Conservation (phyloP, 92 coral and sea anemone species). For the Bergia puertoricense region DNA sequence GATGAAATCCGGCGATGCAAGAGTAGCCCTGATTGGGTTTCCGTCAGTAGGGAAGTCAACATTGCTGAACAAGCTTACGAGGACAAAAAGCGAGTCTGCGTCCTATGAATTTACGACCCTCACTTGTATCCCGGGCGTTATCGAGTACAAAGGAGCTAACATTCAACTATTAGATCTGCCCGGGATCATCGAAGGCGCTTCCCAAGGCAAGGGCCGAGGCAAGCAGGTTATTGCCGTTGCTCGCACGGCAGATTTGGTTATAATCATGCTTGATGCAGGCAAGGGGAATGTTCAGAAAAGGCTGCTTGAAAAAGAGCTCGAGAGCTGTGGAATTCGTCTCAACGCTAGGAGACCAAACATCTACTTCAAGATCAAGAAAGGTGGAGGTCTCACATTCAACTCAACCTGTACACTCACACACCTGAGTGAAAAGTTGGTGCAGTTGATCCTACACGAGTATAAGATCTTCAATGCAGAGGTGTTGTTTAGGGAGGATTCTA, state of each 20-base stretch:
- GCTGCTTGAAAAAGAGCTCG: conserved; percentile 89
- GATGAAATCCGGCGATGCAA: conserved; percentile 99
- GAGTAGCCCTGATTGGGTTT: conserved; percentile 95
- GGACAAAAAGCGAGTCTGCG: conserved; percentile 87
- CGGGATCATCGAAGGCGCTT: conserved; percentile 95
- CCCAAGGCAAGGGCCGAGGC: conserved; percentile 96
- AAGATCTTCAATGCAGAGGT: conserved; percentile 99
- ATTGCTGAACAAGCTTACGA: conserved; percentile 84
- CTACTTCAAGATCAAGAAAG: conserved; percentile 93
- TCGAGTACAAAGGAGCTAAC: conserved; percentile 92
- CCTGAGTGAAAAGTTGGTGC: conserved; percentile 88
- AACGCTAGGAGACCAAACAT: conserved; percentile 88
- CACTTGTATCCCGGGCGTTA: conserved; percentile 98
- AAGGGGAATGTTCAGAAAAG: conserved; percentile 92
- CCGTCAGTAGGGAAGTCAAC: conserved; percentile 99
- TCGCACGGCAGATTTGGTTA: conserved; percentile 93
- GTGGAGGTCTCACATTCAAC: conserved; percentile 92
- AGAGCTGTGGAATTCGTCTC: conserved; percentile 93
- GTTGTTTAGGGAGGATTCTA: conserved; percentile 93
- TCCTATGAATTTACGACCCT: conserved; percentile 96
- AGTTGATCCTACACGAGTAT: conserved; percentile 92
- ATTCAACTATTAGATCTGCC: conserved; percentile 95
- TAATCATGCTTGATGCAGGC: conserved; percentile 94
- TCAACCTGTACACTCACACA: conserved; percentile 91
- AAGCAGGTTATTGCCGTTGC: conserved; percentile 97